Evolutionary conservation across 2,797 vertebrate species (phyloP).

Genomic region (Chelon labrosus): DNA sequence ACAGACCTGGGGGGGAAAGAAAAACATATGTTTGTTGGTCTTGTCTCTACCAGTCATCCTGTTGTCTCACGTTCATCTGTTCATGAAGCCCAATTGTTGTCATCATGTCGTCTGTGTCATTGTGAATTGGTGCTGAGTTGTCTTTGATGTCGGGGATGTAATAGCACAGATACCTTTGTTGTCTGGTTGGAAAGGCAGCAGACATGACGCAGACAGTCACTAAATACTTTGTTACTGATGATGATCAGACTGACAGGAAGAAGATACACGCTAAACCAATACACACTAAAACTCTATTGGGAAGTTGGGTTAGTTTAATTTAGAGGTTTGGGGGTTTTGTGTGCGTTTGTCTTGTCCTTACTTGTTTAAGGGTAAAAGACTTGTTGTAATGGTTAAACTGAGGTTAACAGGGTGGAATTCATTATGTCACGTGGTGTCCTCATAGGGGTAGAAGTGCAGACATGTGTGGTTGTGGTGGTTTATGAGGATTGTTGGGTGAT

Average conservation of each 20-base stretch:
- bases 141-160: conserved; percentile 25
- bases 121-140: conserved; percentile 14
- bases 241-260: conserved; percentile 21
- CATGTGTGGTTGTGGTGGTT: conserved; percentile 21
- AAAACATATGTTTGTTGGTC: conserved; percentile 4
- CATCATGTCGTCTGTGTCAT: conserved; percentile 15
- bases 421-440: neutral
- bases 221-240: conserved; percentile 46
- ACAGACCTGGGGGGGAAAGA: neutral
- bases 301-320: too few relatives aligned
- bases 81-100: conserved; percentile 11
- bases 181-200: conserved; percentile 31
- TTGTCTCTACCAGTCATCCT: neutral
- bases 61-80: neutral
- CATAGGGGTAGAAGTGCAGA: neutral
- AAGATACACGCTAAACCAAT: neutral
- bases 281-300: neutral
- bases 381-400: too few relatives aligned
- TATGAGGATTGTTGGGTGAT: conserved; percentile 18
- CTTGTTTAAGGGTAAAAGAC: too few relatives aligned
- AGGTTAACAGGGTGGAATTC: neutral
- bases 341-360: conserved; percentile 3
- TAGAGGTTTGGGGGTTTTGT: conserved; percentile 9
- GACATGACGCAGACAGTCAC: conserved; percentile 31
- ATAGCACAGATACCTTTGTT: neutral